Base-by-base conservation (phyloP, 2,797 vertebrate species). In the Ataeniobius toweri region DNA sequence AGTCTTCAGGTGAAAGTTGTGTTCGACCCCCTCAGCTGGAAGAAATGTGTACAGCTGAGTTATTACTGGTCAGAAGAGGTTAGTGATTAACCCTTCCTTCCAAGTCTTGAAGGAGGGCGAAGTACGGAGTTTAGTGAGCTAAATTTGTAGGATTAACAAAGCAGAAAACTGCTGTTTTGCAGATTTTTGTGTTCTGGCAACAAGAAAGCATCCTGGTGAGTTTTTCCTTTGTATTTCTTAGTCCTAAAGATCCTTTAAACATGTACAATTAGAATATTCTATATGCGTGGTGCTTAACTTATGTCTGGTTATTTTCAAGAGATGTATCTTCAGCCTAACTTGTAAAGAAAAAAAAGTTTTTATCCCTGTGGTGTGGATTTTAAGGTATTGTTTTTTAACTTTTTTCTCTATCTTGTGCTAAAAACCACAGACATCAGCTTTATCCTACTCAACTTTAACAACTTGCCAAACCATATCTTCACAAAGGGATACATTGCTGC, bases 21-120 rank as follows among this genome's bases (percentile, higher is more conserved):
- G 44, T 36, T 31, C 26, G 76, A 55, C 51, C 50, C 61, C 87
- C 90, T 81, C 91, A 90, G 71, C 83, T 89, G 93, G 91, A 86
- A 92, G 85, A 89, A 91, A 94, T 94, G 93, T 80, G 88, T 8
- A 80, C 50, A 82, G 81, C 80, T 67, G 77, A 63, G n/a, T 51
- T 67, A 69, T 76, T 46, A 77, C 69, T 89, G 84, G 79, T 84
- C 28, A 81, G 77, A 80, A 82, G 76, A 86, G 83, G 90, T 94
- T 90, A 84, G 92, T 88, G 85, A 93, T 93, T 94, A 94, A 94
- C 94, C 92, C 91, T 89, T 94, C 76, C 85, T 75, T 85, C 83
- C 53, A 76, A 80, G 82, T 80, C 69, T 79, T 59, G 73, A 68
- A 79, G 79, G 74, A 61, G 87, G 83, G 86, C 36, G 81, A 89